Evolutionary conservation across 2,797 vertebrate species (phyloP).

Genomic region (Gambelia wislizenii): DNA sequence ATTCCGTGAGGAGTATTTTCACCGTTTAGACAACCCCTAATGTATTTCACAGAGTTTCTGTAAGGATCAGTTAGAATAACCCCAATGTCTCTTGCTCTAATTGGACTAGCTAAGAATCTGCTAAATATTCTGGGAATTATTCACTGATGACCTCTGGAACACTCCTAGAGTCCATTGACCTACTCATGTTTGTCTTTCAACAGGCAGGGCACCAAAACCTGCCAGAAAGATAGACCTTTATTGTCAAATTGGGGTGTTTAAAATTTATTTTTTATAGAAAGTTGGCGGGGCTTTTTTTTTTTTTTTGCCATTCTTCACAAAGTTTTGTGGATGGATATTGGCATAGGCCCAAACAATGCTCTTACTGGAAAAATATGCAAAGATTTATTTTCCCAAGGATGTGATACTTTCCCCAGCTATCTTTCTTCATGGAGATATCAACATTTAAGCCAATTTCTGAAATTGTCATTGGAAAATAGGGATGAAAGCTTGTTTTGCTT

Average conservation of each 20-base stretch:
- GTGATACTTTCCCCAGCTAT: neutral
- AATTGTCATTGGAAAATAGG: neutral
- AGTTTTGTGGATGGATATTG: conserved; percentile 9
- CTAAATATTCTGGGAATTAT: too few relatives aligned
- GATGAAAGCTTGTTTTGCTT: neutral
- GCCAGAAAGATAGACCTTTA: neutral
- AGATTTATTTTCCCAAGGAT: conserved; percentile 2
- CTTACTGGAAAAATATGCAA: conserved; percentile 9
- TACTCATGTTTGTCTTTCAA: neutral
- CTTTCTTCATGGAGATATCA: neutral
- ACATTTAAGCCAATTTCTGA: neutral
- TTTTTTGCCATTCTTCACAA: neutral
- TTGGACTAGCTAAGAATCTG: too few relatives aligned
- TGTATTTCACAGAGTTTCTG: too few relatives aligned
- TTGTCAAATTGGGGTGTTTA: neutral
- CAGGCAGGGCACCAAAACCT: neutral
- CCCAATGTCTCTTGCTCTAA: neutral
- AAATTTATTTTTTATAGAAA: neutral
- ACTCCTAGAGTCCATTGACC: too few relatives aligned
- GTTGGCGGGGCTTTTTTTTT: neutral
- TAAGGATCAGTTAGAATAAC: too few relatives aligned
- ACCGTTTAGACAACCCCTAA: too few relatives aligned
- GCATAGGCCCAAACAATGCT: conserved; percentile 2
- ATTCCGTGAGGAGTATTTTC: too few relatives aligned
- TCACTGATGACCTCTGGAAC: neutral